Evolutionary conservation across 2,888 invertebrate genomes (phyloP), one percentile per base, ranked within the genome.

Genomic region (Coleophora deauratella): DNA sequence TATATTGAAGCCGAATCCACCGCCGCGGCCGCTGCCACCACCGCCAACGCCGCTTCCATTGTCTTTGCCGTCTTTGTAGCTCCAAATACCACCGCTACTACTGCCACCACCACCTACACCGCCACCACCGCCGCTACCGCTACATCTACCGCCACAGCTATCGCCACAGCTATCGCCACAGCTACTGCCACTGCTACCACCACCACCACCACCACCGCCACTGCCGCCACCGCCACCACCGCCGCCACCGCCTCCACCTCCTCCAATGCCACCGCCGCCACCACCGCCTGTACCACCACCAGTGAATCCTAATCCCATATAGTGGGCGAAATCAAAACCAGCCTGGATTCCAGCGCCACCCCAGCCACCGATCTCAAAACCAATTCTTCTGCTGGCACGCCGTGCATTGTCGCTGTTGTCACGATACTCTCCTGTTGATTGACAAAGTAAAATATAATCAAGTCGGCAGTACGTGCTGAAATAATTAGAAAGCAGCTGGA

Each of bases 11-110:
- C 37, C 35, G 38, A 33, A 15, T 13, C n/a, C 11, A 14, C 40
- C 38, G 13, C 34, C 37, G 12, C 32, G 12, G 7, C 37, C 37
- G 2, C 33, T 27, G 14, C 14, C 36, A 32, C 33, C 44, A 12
- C n/a, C 9, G 11, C 45, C 46, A 6, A 43, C 43, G 15, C 35
- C 15, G 15, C 39, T 14, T 9, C 14, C 28, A 9, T 28, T 8
- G 10, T 10, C 28, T 28, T 10, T 10, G 2, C 28, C 10, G 28
- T 10, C 28, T 28, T 8, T 2, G 28, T 28, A 28, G 10, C 28
- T n/a, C n/a, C n/a, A n/a, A n/a, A n/a, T n/a, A 28, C 28, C 9
- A 28, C 28, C 28, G 10, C 33, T 1, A 13, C 30, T 13, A 30
- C 3, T 1, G 13, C 37, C 13, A 33, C 33, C 10, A 33, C 33